These are phyloP conservation scores for Neoarius graeffei DNA, from an alignment of 2,113 vertebrate species.

Conservation along the genomic window DNA sequence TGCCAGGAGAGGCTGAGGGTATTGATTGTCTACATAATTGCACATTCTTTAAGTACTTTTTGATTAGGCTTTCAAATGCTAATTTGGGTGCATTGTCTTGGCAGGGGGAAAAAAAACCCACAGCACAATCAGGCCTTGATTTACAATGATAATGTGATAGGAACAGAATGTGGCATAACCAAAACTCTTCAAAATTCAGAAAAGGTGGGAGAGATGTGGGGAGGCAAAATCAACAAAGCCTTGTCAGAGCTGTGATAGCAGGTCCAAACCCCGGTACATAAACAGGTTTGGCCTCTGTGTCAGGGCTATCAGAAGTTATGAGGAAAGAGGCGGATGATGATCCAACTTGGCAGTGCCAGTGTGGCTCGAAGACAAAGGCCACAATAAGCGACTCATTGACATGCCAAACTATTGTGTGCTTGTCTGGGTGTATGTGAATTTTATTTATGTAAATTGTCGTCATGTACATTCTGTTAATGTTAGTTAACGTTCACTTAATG, in stretches of 20 bases:
- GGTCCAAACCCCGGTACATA: neutral
- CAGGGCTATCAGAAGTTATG: constrained; percentile 40
- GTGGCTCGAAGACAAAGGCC: neutral
- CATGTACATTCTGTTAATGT: too few species aligned
- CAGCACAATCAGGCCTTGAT: constrained; percentile 46
- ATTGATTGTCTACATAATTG: constrained; percentile 59
- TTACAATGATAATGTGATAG: constrained; percentile 36
- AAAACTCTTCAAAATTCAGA: constrained; percentile 19
- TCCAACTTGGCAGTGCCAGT: constrained; percentile 9
- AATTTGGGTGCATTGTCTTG: constrained; percentile 49
- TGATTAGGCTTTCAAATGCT: constrained; percentile 63
- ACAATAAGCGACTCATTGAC: neutral
- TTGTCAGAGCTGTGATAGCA: constrained; percentile 37
- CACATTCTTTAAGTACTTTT: constrained; percentile 54
- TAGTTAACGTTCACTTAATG: too few species aligned
- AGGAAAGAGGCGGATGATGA: constrained; percentile 32
- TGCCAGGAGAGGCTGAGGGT: constrained; percentile 15
- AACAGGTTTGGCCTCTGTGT: constrained; percentile 37
- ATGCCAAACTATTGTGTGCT: neutral
- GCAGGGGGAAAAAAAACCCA: neutral
- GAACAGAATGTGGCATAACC: constrained; percentile 12
- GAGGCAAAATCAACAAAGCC: constrained; percentile 32
- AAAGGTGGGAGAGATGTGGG: neutral
- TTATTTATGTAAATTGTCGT: neutral
- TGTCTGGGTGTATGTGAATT: neutral